Base-by-base conservation (phyloP, 2,888 invertebrate genomes). In the Agrotis exclamationis region DNA sequence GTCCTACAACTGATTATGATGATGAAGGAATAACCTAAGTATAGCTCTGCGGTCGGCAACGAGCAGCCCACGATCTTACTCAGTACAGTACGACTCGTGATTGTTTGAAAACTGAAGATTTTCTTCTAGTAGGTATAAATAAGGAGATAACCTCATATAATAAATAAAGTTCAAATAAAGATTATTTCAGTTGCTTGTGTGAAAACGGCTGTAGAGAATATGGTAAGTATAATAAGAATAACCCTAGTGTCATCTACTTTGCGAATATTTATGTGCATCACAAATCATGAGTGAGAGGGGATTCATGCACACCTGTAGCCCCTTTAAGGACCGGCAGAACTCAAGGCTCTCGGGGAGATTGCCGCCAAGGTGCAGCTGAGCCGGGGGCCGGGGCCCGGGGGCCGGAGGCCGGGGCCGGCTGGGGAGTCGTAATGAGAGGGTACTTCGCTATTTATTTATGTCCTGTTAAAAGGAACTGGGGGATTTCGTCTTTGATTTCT, bases 211-310 rank as follows among this genome's bases (percentile, higher is more conserved):
- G 28, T 28, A 28, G 5, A 28, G 28, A 28, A 28, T 28, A 28
- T 28, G 28, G 28, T 28, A 28, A 33, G 33, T 7, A 33, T 33
- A 7, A 33, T 6, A 33, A 39, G 39, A 11, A 39, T 20, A 64
- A 28, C 69, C 60, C 65, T 63, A 51, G 28, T 51, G 13, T 65
- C 13, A 39, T 24, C 20, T 62, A 53, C 56, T 76, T 78, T 53
- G 62, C 20, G 60, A 53, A 76, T 78, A 78, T 80, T 78, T 73
- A 80, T 83, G 78, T 47, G 56, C 33, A 20, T 59, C 60, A 54
- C 16, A 24, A 74, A 39, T 59, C 45, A 47, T 22, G 54, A 66
- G 39, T 22, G 59, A 60, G 39, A n/a, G 65, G 65, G 70, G 62
- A 6, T 9, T 39, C 28, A 39, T 3, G 20, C 60, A 22, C 76